Percentiles rank a stretch among this genome's conserved stretches.
Evolutionary conservation across 2,888 invertebrate genomes (phyloP).

Genomic region (Homarus gammarus): DNA sequence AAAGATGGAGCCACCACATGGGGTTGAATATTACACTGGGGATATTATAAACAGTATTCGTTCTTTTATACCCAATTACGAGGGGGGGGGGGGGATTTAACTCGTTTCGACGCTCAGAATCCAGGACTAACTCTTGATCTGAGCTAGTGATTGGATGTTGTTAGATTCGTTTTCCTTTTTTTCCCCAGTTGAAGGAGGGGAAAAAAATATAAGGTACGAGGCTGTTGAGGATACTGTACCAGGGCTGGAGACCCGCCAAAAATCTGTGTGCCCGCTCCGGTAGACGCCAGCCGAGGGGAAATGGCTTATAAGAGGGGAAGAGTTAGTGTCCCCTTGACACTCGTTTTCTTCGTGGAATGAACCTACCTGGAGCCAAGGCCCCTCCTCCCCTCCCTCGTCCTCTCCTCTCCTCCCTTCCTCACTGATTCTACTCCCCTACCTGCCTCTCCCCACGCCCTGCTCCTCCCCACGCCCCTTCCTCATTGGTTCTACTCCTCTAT

Average conservation of each 20-base stretch:
- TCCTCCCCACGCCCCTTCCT: neutral
- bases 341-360: slow-evolving; percentile 58
- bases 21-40: too few species aligned
- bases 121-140: too few species aligned
- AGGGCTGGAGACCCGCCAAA: slow-evolving; percentile 25
- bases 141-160: too few species aligned
- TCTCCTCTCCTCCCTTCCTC: neutral
- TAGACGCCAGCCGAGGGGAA: slow-evolving; percentile 51
- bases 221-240: too few species aligned
- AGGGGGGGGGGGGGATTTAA: too few species aligned
- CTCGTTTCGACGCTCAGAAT: too few species aligned
- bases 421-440: neutral
- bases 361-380: slow-evolving; percentile 30
- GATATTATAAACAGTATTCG: too few species aligned
- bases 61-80: too few species aligned
- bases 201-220: too few species aligned
- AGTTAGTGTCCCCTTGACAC: slow-evolving; percentile 55
- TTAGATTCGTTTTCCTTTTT: too few species aligned
- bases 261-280: slow-evolving; percentile 36
- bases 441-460: neutral
- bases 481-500: neutral
- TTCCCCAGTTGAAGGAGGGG: too few species aligned
- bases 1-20: too few species aligned
- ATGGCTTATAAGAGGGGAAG: slow-evolving; percentile 65
- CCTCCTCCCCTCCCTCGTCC: neutral